Evolutionary conservation across 1,140 invertebrate genomes (phyloP).

Genomic region (Papilio glaucus): DNA sequence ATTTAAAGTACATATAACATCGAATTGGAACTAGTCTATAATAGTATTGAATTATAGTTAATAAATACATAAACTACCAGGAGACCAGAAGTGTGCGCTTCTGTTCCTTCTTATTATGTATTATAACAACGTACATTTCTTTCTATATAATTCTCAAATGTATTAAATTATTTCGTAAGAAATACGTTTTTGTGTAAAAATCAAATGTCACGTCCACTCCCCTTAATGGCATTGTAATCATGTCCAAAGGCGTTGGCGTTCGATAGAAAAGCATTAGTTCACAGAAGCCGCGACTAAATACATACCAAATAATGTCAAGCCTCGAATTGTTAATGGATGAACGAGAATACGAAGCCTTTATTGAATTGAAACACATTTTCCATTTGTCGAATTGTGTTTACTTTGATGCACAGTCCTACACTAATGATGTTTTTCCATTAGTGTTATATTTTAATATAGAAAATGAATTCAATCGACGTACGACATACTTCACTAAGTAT

Average conservation of each 20-base stretch:
- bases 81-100: no score
- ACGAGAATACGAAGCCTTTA: neutral
- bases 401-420: neutral
- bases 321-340: neutral
- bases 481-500: neutral
- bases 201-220: neutral
- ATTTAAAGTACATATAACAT: no score
- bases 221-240: neutral
- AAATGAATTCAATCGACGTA: neutral
- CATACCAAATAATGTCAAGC: neutral
- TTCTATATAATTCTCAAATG: no score
- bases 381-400: neutral
- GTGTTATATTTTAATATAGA: neutral
- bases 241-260: neutral
- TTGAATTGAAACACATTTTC: neutral
- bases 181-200: neutral
- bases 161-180: neutral
- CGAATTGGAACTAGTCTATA: no score
- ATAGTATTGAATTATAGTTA: no score
- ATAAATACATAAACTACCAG: no score
- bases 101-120: no score
- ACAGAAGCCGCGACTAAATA: neutral
- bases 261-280: neutral
- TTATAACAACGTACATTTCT: no score
- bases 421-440: slow-evolving; percentile 2